Conservation (phyloP, 2,888 invertebrate genomes). For the Lepidocyrtoides sp. region DNA sequence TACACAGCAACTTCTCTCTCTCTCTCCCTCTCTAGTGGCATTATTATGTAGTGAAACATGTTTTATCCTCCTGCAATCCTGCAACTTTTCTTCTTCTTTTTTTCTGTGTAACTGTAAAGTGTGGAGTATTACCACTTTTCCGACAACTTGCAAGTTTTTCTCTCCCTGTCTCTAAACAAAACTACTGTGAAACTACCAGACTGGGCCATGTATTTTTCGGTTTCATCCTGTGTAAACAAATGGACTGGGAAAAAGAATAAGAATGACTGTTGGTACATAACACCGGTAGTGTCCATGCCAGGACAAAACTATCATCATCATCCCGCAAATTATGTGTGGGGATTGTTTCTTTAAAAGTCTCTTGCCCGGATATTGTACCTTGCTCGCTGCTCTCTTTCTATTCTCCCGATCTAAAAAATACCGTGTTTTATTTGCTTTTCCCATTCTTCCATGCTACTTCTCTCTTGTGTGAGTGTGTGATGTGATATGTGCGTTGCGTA, state of each 20-base stretch:
- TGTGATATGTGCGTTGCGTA: constrained; percentile 48
- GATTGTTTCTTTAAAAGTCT: constrained; percentile 78
- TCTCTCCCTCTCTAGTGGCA: constrained; percentile 28
- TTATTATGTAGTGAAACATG: constrained; percentile 36
- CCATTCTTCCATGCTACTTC: constrained; percentile 56
- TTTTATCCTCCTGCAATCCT: constrained; percentile 58
- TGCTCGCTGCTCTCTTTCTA: constrained; percentile 70
- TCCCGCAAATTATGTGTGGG: constrained; percentile 79
- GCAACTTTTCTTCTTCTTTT: constrained; percentile 59
- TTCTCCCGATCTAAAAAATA: constrained; percentile 60
- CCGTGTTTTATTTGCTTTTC: constrained; percentile 70
- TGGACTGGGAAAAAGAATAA: constrained; percentile 65
- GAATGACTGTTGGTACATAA: constrained; percentile 75
- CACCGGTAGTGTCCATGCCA: constrained; percentile 76
- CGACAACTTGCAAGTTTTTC: constrained; percentile 26
- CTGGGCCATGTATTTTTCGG: constrained; percentile 73
- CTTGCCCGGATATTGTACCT: constrained; percentile 77
- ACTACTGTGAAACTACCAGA: constrained; percentile 57
- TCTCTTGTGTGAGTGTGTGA: constrained; percentile 11
- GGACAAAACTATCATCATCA: constrained; percentile 76
- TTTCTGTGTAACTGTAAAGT: constrained; percentile 23
- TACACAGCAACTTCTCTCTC: constrained; percentile 14
- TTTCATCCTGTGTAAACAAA: constrained; percentile 75
- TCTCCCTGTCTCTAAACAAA: constrained; percentile 22
- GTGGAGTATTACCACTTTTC: constrained; percentile 17